Evolutionary conservation across 2,888 invertebrate genomes (phyloP), one percentile per base, ranked within the genome.

Genomic region (Ormyrus pomaceus): DNA sequence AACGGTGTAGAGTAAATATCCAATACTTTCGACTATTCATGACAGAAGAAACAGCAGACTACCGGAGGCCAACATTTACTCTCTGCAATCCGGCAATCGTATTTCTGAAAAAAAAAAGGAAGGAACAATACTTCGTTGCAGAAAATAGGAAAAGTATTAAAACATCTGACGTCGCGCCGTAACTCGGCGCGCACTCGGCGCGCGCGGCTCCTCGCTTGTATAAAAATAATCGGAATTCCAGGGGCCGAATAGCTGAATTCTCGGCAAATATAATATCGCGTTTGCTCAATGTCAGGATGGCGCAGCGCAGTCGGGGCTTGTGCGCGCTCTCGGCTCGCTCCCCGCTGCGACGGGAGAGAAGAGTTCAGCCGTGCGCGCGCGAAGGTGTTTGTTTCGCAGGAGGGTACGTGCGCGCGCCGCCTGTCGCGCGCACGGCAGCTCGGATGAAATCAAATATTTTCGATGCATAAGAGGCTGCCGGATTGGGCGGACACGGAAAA

Each of bases 301-400:
- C 19, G 19, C 19, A 19, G 19, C 19, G 19, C 2, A 19, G 19
- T 19, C 19, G 19, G 19, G 19, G 19, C 19, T 19, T 19, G 1
- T 19, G 1, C 19, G 19, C 19, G 19, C 19, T 19, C 1, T 19
- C 19, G 19, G 19, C 19, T 19, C 19, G 19, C 19, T 19, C 19
- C 19, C 19, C 19, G 9, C n/a, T 10, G 45, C 34, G 53, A 6
- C 8, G 13, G 7, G 0, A 7, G 51, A 45, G 46, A 69, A 58
- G 8, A 45, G n/a, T 48, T 48, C 13, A 58, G 68, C 46, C 48
- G 4, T 59, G 53, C 53, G 53, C n/a, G 45, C 4, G 34, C 34
- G 34, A 34, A 34, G 75, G 77, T 82, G 82, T 81, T 81, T 83
- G 81, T 82, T 77, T 65, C 70, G 45, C 48, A 48, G 46, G 34